Evolutionary conservation across 2,888 invertebrate species (phyloP).

Genomic region (Petrolisthes cinctipes): DNA sequence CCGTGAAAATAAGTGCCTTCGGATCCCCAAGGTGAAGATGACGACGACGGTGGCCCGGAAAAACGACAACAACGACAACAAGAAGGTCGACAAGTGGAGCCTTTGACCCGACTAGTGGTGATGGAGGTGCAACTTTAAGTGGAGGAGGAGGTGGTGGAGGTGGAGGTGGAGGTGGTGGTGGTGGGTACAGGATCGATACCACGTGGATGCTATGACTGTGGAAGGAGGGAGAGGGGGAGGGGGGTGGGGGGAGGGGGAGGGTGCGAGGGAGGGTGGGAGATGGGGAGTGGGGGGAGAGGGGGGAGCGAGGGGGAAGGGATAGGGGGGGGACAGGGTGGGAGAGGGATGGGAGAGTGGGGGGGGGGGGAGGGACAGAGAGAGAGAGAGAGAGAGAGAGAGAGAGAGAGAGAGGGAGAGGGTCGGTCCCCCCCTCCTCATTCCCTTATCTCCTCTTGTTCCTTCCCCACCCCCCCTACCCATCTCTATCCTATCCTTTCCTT

Average conservation of each 20-base stretch:
- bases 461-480: background rate
- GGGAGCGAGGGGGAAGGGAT: background rate
- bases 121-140: slow-evolving; percentile 48
- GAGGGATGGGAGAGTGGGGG: slow-evolving; percentile 13
- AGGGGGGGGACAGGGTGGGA: slow-evolving; percentile 12
- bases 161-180: background rate
- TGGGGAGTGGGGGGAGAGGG: background rate
- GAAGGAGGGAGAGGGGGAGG: background rate
- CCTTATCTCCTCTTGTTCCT: background rate
- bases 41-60: background rate
- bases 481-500: background rate
- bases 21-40: background rate
- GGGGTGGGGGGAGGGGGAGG: background rate
- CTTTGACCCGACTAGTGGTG: slow-evolving; percentile 42
- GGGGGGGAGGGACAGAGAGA: slow-evolving; percentile 17
- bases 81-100: slow-evolving; percentile 32
- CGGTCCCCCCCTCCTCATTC: background rate
- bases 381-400: slow-evolving; percentile 3
- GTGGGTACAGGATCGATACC: slow-evolving; percentile 20
- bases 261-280: background rate
- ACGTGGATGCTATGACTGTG: slow-evolving; percentile 26
- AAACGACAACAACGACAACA: slow-evolving; percentile 51
- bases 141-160: background rate
- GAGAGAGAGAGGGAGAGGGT: background rate
- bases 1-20: background rate